A percentile compares a stretch with the other conserved stretches of the same genome.
phyloP scores from a whole-genome alignment of 1,140 invertebrate genomes.

The Oryzaephilus surinamensis region DNA sequence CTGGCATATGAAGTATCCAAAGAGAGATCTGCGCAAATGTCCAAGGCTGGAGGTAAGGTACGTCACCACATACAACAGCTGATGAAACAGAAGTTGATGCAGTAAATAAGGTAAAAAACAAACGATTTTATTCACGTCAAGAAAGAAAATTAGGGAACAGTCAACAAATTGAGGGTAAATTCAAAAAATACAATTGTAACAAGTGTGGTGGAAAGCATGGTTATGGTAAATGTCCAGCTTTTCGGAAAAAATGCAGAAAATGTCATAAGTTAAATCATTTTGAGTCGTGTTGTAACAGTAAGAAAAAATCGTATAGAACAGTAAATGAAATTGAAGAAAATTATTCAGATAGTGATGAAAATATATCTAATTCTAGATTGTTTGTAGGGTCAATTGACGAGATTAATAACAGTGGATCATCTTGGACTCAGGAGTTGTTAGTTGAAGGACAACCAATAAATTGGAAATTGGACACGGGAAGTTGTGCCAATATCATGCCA shows the following conservation, averaged over 20 bases:
- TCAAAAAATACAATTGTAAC: no score
- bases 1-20: constrained; percentile 8
- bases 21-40: not conserved
- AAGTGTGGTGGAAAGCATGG: no score
- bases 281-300: no score
- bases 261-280: no score
- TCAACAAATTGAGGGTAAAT: no score
- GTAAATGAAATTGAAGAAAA: not conserved
- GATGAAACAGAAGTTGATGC: constrained; percentile 1
- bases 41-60: constrained; percentile 4
- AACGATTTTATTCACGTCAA: no score
- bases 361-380: not conserved
- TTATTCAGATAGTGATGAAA: not conserved
- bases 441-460: constrained; percentile 1
- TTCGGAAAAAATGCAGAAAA: no score
- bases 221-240: no score
- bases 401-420: constrained; percentile 1
- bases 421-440: not conserved
- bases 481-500: not conserved
- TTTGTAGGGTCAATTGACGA: not conserved
- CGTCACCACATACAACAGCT: not conserved
- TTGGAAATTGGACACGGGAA: constrained; percentile 2
- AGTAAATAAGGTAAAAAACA: no score
- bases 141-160: no score
- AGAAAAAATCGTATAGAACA: not conserved